Evolutionary conservation across 2,888 invertebrate genomes (phyloP), one percentile per base, ranked within the genome.

Genomic region (Dryobota labecula): DNA sequence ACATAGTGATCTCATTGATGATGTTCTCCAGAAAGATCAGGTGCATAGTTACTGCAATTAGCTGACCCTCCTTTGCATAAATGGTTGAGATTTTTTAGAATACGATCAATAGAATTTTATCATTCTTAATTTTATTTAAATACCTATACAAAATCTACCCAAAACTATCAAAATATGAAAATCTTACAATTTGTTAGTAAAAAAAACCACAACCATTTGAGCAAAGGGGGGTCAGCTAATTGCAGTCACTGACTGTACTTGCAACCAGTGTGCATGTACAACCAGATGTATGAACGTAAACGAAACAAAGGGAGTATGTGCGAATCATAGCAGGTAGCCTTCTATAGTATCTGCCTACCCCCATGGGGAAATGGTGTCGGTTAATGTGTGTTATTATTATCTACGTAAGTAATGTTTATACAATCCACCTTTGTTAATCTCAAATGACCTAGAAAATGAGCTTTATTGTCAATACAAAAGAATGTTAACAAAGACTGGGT

Each of bases 371-470:
- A 30, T 6, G 5, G 11, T 6, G 0, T 3, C 2, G 0, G 49
- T 24, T 13, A 15, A 1, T 15, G 2, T 33, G 13, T n/a, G 27
- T 49, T 47, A 49, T 41, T 33, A 18, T 24, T 62, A 57, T 60
- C 72, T 30, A 58, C 36, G 45, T n/a, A 5, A 33, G 13, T 30
- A 38, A 57, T 63, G 58, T 66, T 38, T 62, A 11, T 20, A 62
- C 53, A 53, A 45, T 36, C 38, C 7, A 53, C 53, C 8, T 54
- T 76, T 78, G 47, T 71, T n/a, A 72, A 58, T 66, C 68, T 66
- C 51, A 36, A 73, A 18, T 80, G 78, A 78, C 82, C 82, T 82
- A 80, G 58, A 77, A 72, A 72, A 77, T 51, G 15, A 41, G 47
- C 27, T 45, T 57, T 69, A 65, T 65, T 57, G 53, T 69, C 62